Conservation (phyloP, 2,113 vertebrate species). For the Rhinoderma darwinii region DNA sequence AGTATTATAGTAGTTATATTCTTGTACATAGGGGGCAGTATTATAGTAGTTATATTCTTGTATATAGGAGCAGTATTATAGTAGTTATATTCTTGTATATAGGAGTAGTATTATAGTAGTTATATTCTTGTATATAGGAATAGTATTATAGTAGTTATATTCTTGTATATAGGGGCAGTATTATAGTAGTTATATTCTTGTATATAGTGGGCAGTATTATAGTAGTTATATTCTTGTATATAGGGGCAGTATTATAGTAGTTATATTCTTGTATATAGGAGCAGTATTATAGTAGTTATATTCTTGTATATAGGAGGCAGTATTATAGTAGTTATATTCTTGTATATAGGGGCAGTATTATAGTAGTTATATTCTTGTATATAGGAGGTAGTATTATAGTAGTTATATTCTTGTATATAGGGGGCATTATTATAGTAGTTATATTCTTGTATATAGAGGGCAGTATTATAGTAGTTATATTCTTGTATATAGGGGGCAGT, state of each 20-base stretch:
- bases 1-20: no score
- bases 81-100: no score
- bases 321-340: neutral
- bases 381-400: constrained; percentile 1
- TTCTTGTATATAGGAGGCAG: no score
- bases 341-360: neutral
- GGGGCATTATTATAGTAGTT: neutral
- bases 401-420: neutral
- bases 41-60: no score
- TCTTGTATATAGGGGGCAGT: neutral
- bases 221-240: neutral
- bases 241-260: neutral
- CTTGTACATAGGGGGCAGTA: neutral
- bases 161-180: neutral
- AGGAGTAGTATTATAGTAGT: no score
- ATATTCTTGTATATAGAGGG: neutral
- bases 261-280: neutral
- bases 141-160: constrained; percentile 1
- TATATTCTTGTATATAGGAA: no score
- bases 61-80: no score
- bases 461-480: neutral
- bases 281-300: neutral
- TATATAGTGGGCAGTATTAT: neutral
- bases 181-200: neutral
- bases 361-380: neutral